Conservation (phyloP, 2,888 invertebrate genomes). For the Limnephilus marmoratus region DNA sequence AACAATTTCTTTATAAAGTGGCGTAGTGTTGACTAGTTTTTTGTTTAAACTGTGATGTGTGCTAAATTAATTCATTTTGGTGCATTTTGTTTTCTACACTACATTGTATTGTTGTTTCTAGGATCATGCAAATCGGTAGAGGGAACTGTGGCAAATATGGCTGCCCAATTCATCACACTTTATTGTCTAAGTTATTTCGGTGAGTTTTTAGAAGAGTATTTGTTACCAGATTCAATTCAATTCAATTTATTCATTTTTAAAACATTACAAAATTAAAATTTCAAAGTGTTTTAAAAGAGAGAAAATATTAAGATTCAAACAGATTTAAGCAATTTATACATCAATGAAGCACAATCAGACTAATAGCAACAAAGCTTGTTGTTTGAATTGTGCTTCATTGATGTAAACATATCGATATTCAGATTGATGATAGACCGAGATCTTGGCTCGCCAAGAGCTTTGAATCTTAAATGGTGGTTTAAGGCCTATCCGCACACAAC, state of each 20-base stretch:
- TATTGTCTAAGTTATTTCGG: slow-evolving; percentile 77
- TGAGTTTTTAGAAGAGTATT: slow-evolving; percentile 68
- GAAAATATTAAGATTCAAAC: too few species aligned
- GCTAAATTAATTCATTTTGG: not conserved
- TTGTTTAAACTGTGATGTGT: not conserved
- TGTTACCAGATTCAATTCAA: too few species aligned
- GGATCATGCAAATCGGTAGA: slow-evolving; percentile 87
- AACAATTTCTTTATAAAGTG: too few species aligned
- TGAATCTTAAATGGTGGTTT: not conserved
- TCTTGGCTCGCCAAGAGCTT: not conserved
- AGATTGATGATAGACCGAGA: not conserved
- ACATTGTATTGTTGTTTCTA: slow-evolving; percentile 69
- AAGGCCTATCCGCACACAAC: too few species aligned
- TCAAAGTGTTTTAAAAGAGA: too few species aligned
- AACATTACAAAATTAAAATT: too few species aligned
- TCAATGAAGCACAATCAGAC: too few species aligned
- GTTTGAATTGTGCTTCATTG: too few species aligned
- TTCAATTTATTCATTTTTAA: too few species aligned
- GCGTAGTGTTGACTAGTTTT: not conserved
- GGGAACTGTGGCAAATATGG: slow-evolving; percentile 87
- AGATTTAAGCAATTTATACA: too few species aligned
- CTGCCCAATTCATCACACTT: slow-evolving; percentile 81
- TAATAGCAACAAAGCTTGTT: too few species aligned
- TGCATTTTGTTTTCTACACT: not conserved
- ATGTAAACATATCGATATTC: too few species aligned